These are phyloP conservation scores for Rallus crepitans DNA, from an alignment of 2,797 vertebrate species.

Conservation along the genomic window DNA sequence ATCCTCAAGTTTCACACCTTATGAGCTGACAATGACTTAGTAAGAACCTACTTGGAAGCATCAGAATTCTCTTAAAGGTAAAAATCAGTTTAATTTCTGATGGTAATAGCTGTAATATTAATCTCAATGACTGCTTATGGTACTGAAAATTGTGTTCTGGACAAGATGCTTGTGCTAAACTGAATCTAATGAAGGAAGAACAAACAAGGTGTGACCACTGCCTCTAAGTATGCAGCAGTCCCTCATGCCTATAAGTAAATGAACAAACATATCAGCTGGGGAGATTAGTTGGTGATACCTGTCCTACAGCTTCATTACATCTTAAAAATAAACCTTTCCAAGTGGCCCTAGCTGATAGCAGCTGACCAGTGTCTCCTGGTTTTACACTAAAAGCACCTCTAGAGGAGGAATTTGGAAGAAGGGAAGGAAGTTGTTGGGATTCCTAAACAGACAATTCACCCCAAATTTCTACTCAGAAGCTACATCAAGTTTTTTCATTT, in stretches of 20 bases:
- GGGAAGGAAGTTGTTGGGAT: neutral
- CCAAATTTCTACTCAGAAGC: neutral
- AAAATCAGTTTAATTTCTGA: neutral
- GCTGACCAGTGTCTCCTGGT: neutral
- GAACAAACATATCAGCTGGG: neutral
- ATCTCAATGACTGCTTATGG: neutral
- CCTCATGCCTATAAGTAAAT: neutral
- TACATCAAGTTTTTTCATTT: too few relatives aligned
- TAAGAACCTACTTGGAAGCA: neutral
- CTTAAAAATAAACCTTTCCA: constrained; percentile 23
- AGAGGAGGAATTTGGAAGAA: neutral
- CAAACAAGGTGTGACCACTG: neutral
- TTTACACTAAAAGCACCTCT: neutral
- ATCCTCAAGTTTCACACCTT: neutral
- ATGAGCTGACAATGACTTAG: neutral
- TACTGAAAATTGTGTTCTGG: neutral
- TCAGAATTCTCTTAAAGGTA: neutral
- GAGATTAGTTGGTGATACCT: neutral
- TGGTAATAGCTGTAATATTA: neutral
- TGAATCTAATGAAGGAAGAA: neutral
- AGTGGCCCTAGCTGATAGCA: constrained; percentile 12
- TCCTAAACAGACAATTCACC: neutral
- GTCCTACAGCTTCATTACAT: neutral
- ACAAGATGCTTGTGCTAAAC: fast-evolving
- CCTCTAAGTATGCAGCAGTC: neutral